A percentile compares a stretch with the other conserved stretches of the same genome.
These are phyloP conservation scores for Apotomis capreana DNA, from an alignment of 2,888 invertebrate species.

Conservation along the genomic window DNA sequence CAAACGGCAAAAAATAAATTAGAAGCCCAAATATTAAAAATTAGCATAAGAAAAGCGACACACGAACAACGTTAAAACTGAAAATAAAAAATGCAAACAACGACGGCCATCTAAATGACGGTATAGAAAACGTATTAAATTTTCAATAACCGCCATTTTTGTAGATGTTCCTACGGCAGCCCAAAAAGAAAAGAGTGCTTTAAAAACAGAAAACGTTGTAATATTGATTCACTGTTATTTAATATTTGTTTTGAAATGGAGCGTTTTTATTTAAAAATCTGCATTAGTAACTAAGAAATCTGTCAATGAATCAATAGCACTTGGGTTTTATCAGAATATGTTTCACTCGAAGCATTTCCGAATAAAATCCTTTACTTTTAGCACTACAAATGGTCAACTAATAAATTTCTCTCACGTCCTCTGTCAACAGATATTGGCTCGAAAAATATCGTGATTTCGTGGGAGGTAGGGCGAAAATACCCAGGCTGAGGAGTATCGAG, in stretches of 20 bases:
- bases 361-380: conserved; percentile 8
- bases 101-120: conserved; percentile 41
- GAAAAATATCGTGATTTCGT: background rate
- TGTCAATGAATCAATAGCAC: conserved; percentile 18
- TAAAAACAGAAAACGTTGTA: background rate
- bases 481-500: too few species aligned
- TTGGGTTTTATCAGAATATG: background rate
- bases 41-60: conserved; percentile 64
- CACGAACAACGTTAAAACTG: conserved; percentile 64
- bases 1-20: conserved; percentile 55
- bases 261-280: too few species aligned
- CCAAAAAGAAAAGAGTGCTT: conserved; percentile 32
- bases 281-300: background rate
- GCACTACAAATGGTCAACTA: conserved; percentile 11
- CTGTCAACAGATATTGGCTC: background rate
- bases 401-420: conserved; percentile 7
- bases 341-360: background rate
- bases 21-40: conserved; percentile 52
- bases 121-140: background rate
- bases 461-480: too few species aligned
- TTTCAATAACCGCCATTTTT: conserved; percentile 16
- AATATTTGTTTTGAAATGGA: background rate
- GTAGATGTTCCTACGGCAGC: conserved; percentile 27
- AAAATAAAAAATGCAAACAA: conserved; percentile 49
- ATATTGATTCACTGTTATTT: conserved; percentile 13